Evolutionary conservation across 2,113 vertebrate species (phyloP), one percentile per base, ranked within the genome.

Genomic region (Nesospiza acunhae): DNA sequence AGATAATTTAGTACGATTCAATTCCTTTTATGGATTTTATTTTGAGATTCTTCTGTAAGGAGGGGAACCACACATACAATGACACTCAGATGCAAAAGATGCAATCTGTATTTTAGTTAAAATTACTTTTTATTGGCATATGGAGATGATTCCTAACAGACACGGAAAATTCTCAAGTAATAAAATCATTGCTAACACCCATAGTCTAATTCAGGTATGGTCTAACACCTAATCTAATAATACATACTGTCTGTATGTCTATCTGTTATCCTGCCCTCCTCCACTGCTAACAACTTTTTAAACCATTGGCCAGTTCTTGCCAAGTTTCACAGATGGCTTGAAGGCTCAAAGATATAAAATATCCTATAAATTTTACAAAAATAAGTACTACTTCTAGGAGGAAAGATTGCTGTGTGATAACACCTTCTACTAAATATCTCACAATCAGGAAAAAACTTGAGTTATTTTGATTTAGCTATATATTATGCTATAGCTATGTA

Each of bases 301-400:
- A 87, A 94, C 84, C 78, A 50, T 91, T 89, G 87, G 69, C 60
- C 60, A 74, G 16, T 59, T 85, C 81, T 93, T 97, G 93, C 90
- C 87, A 96, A 95, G 50, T 84, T 94, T 62, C 62, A 76, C 95
- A 97, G 92, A 94, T 95, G 87, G 77, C 64, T 96, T 37, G 66
- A 79, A 90, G 24, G 53, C 84, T 87, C 69, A 85, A 72, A 84
- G 44, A 94, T 89, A 28, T 87, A 47, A 95, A 95, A 60, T 82
- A 84, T 87, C 56, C 84, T 89, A 35, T 86, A 53, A 39, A 22
- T 72, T 78, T 75, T 75, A 50, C 60, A 84, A 91, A 95, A 96
- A 87, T 77, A 94, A 77, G 17, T 89, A 60, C 81, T 75, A 53
- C 75, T 91, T 94, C 73, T 47, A 74, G 46, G 39, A 53, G 47